A percentile compares a stretch with the other conserved stretches of the same genome.
These are phyloP conservation scores for Octonoba sinensis DNA, from an alignment of 2,888 invertebrate genomes.

Conservation along the genomic window DNA sequence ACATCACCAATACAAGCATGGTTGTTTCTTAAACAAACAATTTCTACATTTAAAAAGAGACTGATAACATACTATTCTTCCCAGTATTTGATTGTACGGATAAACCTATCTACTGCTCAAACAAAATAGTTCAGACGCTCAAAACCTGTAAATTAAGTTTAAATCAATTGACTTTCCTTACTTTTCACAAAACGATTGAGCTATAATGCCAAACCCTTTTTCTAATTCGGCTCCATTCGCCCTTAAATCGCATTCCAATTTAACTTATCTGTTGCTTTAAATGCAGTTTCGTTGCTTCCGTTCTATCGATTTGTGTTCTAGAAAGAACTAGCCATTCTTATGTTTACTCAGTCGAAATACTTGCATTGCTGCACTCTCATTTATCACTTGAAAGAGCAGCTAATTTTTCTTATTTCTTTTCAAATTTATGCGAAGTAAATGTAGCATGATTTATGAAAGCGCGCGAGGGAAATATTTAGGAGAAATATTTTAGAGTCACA, in stretches of 20 bases:
- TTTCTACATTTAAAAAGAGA: too few relatives aligned
- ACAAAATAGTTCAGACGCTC: constrained; percentile 28
- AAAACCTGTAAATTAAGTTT: constrained; percentile 60
- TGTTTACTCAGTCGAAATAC: constrained; percentile 38
- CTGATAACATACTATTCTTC: constrained; percentile 1
- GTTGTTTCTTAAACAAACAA: not conserved
- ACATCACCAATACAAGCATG: constrained; percentile 2
- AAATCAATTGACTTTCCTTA: constrained; percentile 54
- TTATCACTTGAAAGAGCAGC: constrained; percentile 23
- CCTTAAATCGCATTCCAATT: constrained; percentile 44
- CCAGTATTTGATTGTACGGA: constrained; percentile 43
- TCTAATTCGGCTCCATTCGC: constrained; percentile 47
- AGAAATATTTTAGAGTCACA: not conserved
- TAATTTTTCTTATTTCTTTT: constrained; percentile 25
- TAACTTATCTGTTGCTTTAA: constrained; percentile 43
- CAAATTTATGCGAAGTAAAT: constrained; percentile 31
- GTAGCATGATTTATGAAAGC: constrained; percentile 25
- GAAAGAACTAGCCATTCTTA: constrained; percentile 22
- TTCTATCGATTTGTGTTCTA: constrained; percentile 22
- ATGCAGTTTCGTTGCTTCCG: constrained; percentile 20
- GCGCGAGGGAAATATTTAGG: not conserved
- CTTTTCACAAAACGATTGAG: constrained; percentile 31
- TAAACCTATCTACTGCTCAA: constrained; percentile 41
- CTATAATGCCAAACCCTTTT: constrained; percentile 35
- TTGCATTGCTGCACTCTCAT: constrained; percentile 25